phyloP scores from a whole-genome alignment of 2,888 invertebrate species.

The Pherbina coryleti region DNA sequence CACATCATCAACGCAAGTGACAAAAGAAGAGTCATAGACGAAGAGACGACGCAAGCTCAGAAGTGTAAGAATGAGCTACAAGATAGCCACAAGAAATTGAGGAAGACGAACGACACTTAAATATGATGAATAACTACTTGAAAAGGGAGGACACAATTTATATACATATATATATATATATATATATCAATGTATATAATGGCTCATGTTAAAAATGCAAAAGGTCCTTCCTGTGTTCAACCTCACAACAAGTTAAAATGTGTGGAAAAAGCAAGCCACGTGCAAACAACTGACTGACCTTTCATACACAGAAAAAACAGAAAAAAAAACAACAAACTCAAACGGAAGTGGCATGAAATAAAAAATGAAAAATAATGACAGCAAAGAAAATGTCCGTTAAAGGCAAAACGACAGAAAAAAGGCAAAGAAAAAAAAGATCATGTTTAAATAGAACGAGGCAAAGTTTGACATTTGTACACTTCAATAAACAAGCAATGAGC shows the following conservation, averaged over 20 bases:
- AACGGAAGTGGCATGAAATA: not conserved
- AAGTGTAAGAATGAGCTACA: not conserved
- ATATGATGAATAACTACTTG: conserved; percentile 17
- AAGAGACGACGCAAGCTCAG: not conserved
- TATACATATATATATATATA: not conserved
- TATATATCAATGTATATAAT: not conserved
- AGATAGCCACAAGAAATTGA: not conserved
- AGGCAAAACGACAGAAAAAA: not conserved
- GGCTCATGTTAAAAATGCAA: not conserved
- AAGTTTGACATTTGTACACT: conserved; percentile 6
- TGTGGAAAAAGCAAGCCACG: conserved; percentile 11
- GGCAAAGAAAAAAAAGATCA: not conserved
- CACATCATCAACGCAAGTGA: conserved; percentile 11
- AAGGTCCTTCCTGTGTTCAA: not conserved
- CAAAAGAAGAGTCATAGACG: too few species aligned
- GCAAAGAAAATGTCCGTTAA: not conserved
- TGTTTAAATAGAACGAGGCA: not conserved
- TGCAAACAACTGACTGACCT: conserved; percentile 18
- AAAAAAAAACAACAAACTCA: not conserved
- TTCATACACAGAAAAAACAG: not conserved
- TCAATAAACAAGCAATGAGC: not conserved
- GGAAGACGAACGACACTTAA: conserved; percentile 10
- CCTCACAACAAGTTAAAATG: conserved; percentile 2
- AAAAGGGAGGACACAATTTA: not conserved
- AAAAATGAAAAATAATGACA: not conserved